A percentile compares a stretch with the other conserved stretches of the same genome.
These are phyloP conservation scores for Onychorhynchus coronatus DNA, from an alignment of 2,113 vertebrate genomes.

Conservation along the genomic window DNA sequence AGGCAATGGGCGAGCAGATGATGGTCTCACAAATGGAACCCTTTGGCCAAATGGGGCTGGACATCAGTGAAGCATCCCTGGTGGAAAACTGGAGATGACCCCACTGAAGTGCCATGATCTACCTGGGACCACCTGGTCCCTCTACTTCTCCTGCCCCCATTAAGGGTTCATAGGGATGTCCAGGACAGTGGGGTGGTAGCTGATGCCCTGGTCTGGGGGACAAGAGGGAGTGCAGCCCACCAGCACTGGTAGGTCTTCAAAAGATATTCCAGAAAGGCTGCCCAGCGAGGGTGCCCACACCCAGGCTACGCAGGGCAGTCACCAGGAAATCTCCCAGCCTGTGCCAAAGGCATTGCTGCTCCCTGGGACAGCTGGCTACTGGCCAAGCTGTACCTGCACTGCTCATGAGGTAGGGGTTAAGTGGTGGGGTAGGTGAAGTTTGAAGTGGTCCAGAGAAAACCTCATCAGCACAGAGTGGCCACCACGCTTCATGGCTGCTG, in stretches of 20 bases:
- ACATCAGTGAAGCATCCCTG: neutral
- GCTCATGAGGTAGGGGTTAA: neutral
- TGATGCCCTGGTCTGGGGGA: neutral
- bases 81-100: neutral
- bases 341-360: neutral
- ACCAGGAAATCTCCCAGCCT: neutral
- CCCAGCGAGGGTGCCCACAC: neutral
- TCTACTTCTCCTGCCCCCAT: neutral
- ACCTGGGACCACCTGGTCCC: neutral
- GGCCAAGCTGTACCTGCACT: neutral
- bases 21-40: neutral
- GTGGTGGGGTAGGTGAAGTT: fast-evolving
- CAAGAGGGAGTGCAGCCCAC: neutral
- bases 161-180: neutral
- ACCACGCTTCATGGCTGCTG: fast-evolving
- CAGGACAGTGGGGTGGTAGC: fast-evolving
- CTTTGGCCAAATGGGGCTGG: neutral
- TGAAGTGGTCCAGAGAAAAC: neutral
- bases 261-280: neutral
- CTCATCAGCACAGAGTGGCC: fast-evolving
- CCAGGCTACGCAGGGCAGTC: neutral
- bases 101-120: neutral
- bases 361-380: fast-evolving
- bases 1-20: fast-evolving
- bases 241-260: neutral